Conservation (phyloP, 2,113 vertebrate species). For the Chaenocephalus aceratus region DNA sequence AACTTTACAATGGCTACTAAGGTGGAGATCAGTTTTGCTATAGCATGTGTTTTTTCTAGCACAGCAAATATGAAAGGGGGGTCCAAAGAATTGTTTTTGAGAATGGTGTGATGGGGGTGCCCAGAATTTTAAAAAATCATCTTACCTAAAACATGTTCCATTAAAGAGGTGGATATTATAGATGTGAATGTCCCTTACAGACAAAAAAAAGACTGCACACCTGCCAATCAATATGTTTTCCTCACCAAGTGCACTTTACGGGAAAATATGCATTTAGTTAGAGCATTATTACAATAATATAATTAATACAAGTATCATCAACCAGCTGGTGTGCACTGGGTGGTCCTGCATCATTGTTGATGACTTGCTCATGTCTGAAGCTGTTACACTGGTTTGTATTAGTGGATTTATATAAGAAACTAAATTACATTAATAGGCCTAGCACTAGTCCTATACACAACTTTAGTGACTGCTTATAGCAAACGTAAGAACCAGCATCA, state of each 20-base stretch:
- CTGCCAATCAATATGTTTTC: background rate
- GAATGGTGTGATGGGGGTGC: background rate
- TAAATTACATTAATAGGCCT: background rate
- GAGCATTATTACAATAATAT: background rate
- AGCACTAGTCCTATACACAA: too few species aligned
- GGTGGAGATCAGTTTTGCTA: background rate
- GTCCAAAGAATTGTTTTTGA: background rate
- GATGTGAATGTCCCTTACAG: background rate
- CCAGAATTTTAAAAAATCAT: background rate
- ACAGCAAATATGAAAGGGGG: background rate
- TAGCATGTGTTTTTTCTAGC: slow-evolving; percentile 6
- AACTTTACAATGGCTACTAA: background rate
- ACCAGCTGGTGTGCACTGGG: background rate
- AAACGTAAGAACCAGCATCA: too few species aligned
- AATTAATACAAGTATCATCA: background rate
- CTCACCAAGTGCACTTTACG: background rate
- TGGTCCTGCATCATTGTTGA: background rate
- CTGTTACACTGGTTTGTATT: background rate
- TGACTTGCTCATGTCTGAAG: background rate
- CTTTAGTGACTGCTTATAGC: too few species aligned
- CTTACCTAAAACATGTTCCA: too few species aligned
- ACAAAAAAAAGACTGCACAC: background rate
- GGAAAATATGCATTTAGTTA: background rate
- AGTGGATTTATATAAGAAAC: background rate
- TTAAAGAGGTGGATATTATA: slow-evolving; percentile 1